Evolutionary conservation across 2,888 invertebrate genomes (phyloP).

Genomic region (Cryptophagus acutangulus): DNA sequence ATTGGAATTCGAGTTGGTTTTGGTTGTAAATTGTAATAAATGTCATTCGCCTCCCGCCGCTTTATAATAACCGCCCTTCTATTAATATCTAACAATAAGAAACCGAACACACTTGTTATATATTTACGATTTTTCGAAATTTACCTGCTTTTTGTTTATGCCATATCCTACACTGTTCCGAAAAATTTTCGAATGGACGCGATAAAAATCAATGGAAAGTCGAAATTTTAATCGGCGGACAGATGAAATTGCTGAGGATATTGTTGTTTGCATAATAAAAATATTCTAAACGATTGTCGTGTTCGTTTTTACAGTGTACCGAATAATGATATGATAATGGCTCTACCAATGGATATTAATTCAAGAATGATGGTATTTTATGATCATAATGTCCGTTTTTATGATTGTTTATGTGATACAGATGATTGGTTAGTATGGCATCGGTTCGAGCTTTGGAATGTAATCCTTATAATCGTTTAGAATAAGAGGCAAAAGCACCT

Average conservation of each 20-base stretch:
- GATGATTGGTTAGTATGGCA: slow-evolving; percentile 49
- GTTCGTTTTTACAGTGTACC: slow-evolving; percentile 17
- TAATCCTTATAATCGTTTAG: slow-evolving; percentile 29
- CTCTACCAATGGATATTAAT: slow-evolving; percentile 43
- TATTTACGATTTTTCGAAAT: slow-evolving; percentile 41
- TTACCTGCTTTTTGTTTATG: slow-evolving; percentile 38
- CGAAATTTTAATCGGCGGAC: background rate
- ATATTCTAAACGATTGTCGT: background rate
- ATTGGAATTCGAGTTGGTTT: slow-evolving; percentile 34
- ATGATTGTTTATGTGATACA: slow-evolving; percentile 50
- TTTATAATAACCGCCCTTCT: slow-evolving; percentile 33
- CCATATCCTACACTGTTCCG: slow-evolving; percentile 31
- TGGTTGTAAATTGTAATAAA: slow-evolving; percentile 42
- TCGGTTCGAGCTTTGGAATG: slow-evolving; percentile 27
- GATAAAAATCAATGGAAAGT: background rate
- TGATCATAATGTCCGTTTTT: slow-evolving; percentile 47
- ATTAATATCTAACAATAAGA: slow-evolving; percentile 35
- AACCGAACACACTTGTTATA: slow-evolving; percentile 41
- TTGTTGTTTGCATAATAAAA: background rate
- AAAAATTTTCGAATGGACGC: slow-evolving; percentile 1
- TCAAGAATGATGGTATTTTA: slow-evolving; percentile 48
- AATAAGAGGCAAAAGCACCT: slow-evolving; percentile 9
- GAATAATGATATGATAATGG: slow-evolving; percentile 44
- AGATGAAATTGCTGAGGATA: background rate
- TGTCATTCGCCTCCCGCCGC: slow-evolving; percentile 34